Conservation (phyloP, 2,888 invertebrate species). For the Danaus chrysippus region DNA sequence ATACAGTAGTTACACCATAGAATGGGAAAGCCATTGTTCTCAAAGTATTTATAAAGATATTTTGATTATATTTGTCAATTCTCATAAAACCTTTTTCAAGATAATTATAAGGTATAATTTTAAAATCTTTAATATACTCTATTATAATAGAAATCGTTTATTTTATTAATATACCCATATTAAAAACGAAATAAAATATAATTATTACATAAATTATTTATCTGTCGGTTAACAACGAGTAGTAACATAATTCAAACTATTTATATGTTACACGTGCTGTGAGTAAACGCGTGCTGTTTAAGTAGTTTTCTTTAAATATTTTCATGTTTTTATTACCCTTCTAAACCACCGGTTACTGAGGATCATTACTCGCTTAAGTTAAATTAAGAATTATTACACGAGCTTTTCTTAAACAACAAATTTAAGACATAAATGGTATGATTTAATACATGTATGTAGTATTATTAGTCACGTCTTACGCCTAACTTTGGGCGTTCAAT, state of each 20-base stretch:
- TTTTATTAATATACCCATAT: background rate
- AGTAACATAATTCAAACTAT: background rate
- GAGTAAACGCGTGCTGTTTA: conserved; percentile 7
- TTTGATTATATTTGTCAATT: conserved; percentile 36
- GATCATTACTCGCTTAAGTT: no score
- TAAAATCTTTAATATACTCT: no score
- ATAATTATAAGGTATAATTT: no score
- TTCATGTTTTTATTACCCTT: background rate
- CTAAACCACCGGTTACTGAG: no score
- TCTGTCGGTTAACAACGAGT: background rate
- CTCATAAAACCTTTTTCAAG: background rate
- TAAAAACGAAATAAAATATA: background rate
- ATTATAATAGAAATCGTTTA: background rate
- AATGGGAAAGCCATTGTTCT: conserved; percentile 69
- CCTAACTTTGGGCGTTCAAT: background rate
- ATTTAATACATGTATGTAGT: no score
- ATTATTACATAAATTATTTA: background rate
- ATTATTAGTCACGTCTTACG: no score
- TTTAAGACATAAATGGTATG: no score
- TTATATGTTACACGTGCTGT: background rate
- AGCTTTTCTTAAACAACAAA: no score
- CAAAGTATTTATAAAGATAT: conserved; percentile 48
- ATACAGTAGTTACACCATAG: conserved; percentile 45
- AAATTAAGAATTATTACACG: no score
- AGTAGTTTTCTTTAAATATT: background rate